Evolutionary conservation across 2,888 invertebrate species (phyloP).

Genomic region (Slavum lentiscoides): DNA sequence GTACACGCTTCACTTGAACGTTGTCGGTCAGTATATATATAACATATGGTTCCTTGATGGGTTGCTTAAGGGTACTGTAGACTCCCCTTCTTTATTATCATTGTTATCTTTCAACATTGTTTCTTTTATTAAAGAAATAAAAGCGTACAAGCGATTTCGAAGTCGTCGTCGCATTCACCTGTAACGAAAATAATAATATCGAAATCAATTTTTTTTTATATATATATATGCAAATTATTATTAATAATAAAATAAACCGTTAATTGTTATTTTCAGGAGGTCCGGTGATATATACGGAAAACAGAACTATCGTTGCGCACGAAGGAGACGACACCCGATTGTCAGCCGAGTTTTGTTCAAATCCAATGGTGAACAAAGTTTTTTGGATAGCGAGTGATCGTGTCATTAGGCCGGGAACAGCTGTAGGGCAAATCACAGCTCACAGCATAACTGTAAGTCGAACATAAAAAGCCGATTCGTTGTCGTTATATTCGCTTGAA

Average conservation of each 20-base stretch:
- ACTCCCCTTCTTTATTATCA: no score
- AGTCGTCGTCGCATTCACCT: no score
- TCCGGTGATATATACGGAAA: constrained; percentile 69
- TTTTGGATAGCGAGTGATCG: constrained; percentile 67
- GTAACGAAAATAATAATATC: no score
- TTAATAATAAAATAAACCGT: no score
- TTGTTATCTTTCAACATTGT: no score
- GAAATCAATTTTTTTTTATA: no score
- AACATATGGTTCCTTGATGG: no score
- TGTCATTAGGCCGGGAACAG: constrained; percentile 64
- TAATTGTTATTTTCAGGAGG: constrained; percentile 62
- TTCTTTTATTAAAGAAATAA: no score
- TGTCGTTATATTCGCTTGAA: not conserved
- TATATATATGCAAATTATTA: no score
- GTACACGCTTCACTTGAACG: constrained; percentile 61
- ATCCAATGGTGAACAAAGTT: constrained; percentile 69
- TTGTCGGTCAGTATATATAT: constrained; percentile 61
- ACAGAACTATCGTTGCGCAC: constrained; percentile 64
- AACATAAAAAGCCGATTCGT: not conserved
- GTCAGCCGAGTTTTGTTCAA: constrained; percentile 76
- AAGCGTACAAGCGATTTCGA: no score
- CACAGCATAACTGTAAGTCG: constrained; percentile 64
- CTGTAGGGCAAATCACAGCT: constrained; percentile 62
- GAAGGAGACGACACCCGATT: constrained; percentile 69
- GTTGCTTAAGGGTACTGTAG: no score